These are phyloP conservation scores for Conistra vaccinii DNA, from an alignment of 2,888 invertebrate species.

Conservation along the genomic window DNA sequence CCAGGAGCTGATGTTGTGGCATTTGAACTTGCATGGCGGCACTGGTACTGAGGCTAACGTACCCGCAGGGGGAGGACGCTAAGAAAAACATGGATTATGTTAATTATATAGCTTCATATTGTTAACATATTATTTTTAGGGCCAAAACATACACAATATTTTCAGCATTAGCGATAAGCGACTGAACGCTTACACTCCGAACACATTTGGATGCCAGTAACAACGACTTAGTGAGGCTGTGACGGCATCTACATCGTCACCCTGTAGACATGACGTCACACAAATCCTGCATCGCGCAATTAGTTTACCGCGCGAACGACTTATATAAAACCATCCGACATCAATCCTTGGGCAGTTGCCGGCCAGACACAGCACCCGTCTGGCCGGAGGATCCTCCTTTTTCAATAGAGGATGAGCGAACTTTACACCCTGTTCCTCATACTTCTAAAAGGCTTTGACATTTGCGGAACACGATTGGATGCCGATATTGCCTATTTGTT, in stretches of 20 bases:
- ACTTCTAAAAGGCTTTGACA: too few relatives aligned
- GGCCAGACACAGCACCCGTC: too few relatives aligned
- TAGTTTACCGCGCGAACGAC: too few relatives aligned
- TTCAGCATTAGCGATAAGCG: neutral
- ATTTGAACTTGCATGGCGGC: conserved; percentile 94
- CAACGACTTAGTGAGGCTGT: neutral
- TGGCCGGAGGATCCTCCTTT: too few relatives aligned
- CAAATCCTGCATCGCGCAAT: too few relatives aligned
- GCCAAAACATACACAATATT: neutral
- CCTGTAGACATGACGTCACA: too few relatives aligned
- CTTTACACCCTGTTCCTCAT: too few relatives aligned
- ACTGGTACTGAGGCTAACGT: conserved; percentile 94
- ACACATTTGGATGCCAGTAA: neutral
- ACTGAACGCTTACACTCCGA: neutral
- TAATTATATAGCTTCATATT: neutral
- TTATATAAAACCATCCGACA: too few relatives aligned
- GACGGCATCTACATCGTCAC: too few relatives aligned
- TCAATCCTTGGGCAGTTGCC: too few relatives aligned
- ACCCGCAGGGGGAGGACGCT: conserved; percentile 93
- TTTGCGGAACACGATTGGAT: neutral
- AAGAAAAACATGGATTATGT: conserved; percentile 15
- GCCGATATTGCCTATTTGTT: neutral
- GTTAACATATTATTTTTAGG: neutral
- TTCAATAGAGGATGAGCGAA: too few relatives aligned
- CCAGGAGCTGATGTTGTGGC: conserved; percentile 91